phyloP scores from a whole-genome alignment of 2,113 vertebrate species.

The Callocephalon fimbriatum region DNA sequence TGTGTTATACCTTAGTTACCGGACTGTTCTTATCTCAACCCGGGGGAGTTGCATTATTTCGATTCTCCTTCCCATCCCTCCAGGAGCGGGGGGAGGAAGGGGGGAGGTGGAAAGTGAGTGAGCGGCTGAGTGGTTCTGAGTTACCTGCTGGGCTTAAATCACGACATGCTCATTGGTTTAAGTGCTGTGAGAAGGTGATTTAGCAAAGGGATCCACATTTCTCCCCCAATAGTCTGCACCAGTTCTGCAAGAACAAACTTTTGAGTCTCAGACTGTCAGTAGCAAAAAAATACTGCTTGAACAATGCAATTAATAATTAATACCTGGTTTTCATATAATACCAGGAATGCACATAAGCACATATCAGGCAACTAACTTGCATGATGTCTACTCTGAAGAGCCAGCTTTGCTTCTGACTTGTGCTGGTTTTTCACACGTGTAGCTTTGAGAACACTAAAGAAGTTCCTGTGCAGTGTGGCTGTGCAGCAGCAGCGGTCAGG shows the following conservation, averaged over 20 bases:
- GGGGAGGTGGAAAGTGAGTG: no score
- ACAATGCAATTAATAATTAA: not conserved
- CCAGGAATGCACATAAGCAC: not conserved
- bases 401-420: not conserved
- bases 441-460: not conserved
- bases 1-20: no score
- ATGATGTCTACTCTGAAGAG: not conserved
- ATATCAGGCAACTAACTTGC: not conserved
- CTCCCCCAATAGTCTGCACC: not conserved
- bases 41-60: no score
- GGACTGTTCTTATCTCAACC: no score
- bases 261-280: not conserved
- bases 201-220: not conserved
- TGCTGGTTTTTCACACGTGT: not conserved
- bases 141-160: no score
- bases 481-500: not conserved
- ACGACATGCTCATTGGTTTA: not conserved
- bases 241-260: not conserved
- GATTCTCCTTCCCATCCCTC: no score
- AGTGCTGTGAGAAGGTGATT: not conserved
- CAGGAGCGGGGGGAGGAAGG: no score
- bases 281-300: not conserved
- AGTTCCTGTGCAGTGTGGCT: not conserved
- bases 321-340: not conserved
- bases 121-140: no score